phyloP scores from a whole-genome alignment of 1,140 invertebrate species.

The Glossosoma conforme region DNA sequence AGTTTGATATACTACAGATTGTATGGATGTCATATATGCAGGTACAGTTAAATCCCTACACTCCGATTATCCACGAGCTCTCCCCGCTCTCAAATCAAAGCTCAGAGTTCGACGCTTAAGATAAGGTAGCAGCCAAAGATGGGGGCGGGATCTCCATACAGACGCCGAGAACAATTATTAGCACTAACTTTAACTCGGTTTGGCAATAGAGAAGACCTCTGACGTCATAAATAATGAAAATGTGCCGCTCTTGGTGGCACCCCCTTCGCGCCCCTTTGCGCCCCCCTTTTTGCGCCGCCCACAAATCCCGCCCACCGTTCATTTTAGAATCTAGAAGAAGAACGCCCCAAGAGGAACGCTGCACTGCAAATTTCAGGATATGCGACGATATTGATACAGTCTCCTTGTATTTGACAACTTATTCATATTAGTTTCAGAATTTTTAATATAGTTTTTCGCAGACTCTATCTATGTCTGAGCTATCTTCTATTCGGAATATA shows the following conservation, averaged over 20 bases:
- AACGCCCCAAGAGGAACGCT: background rate
- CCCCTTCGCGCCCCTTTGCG: constrained; percentile 3
- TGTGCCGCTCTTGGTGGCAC: constrained; percentile 28
- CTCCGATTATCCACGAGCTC: too few species aligned
- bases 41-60: too few species aligned
- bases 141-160: constrained; percentile 25
- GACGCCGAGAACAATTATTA: constrained; percentile 38
- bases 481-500: too few species aligned
- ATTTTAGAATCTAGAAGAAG: too few species aligned
- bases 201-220: constrained; percentile 38
- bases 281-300: background rate
- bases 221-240: constrained; percentile 44
- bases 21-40: too few species aligned
- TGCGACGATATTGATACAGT: too few species aligned
- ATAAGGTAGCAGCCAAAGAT: constrained; percentile 16
- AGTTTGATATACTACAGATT: too few species aligned
- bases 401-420: too few species aligned
- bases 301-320: background rate
- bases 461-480: too few species aligned
- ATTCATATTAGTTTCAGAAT: too few species aligned
- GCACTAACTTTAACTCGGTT: constrained; percentile 39
- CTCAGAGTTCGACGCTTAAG: constrained; percentile 13
- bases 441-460: too few species aligned
- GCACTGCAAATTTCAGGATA: too few species aligned
- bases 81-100: constrained; percentile 16